A percentile compares a stretch with the other conserved stretches of the same genome.
phyloP scores from a whole-genome alignment of 2,888 invertebrate species.

The Scrobipalpa atriplicella region DNA sequence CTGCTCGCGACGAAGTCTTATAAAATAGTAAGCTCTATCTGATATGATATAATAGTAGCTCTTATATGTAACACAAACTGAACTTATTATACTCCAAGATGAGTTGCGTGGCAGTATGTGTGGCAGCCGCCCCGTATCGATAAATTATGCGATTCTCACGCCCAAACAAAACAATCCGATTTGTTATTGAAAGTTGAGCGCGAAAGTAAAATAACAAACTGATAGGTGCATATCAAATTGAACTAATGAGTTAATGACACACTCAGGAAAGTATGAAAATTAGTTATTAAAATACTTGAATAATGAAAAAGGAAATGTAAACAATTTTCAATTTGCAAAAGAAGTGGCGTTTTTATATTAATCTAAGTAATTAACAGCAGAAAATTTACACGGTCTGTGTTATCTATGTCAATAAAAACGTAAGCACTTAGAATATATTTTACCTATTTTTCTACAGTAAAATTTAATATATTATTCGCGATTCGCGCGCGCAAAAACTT shows the following conservation, averaged over 20 bases:
- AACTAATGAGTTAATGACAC: too few relatives aligned
- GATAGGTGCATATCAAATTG: background rate
- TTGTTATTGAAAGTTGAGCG: slow-evolving; percentile 1
- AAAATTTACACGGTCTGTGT: too few relatives aligned
- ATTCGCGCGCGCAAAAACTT: background rate
- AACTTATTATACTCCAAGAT: slow-evolving; percentile 1
- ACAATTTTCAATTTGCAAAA: too few relatives aligned
- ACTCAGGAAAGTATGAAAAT: too few relatives aligned
- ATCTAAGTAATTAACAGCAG: too few relatives aligned
- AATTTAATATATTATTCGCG: too few relatives aligned
- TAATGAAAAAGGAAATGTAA: too few relatives aligned
- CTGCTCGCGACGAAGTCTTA: slow-evolving; percentile 7
- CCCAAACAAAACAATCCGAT: background rate
- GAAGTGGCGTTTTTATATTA: too few relatives aligned
- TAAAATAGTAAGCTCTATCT: background rate
- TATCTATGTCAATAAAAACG: too few relatives aligned
- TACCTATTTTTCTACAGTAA: too few relatives aligned
- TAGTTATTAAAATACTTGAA: too few relatives aligned
- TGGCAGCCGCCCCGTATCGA: background rate
- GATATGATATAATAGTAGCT: slow-evolving; percentile 5
- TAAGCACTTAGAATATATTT: too few relatives aligned
- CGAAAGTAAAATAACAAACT: background rate
- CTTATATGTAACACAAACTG: background rate
- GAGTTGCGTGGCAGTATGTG: background rate
- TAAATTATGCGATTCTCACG: background rate